Evolutionary conservation across 2,888 invertebrate genomes (phyloP), one percentile per base, ranked within the genome.

Genomic region (Cheilosia scutellata): DNA sequence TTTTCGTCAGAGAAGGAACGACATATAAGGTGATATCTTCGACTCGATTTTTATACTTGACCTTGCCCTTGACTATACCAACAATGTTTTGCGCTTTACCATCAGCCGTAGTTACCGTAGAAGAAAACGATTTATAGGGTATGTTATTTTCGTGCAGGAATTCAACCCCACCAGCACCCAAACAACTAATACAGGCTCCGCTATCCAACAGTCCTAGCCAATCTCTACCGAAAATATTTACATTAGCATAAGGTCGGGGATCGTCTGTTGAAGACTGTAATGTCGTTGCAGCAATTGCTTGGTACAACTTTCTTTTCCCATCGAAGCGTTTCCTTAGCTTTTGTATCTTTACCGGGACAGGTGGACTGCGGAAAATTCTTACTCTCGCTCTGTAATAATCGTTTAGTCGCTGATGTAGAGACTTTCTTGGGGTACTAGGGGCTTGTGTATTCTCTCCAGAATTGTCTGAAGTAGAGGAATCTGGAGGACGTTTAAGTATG

Each of bases 231-330:
- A 49, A 13, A 3, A 51, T 20, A 16, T n/a, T 33, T 16, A 66
- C 66, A 0, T 27, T 13, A 7, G 9, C 66, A 9, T 40, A 68
- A 2, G 66, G 55, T 2, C 25, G 49, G 0, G 49, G 49, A 49
- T 49, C 49, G 5, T 53, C 27, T 4, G 53, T 11, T 29, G 31
- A 55, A 42, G n/a, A 20, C 31, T 16, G 25, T 25, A 68, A 42
- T n/a, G 53, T 55, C n/a, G 68, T 55, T 16, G 42, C 9, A 13
- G 68, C 68, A 42, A 68, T 40, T 27, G 68, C 53, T 27, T 37
- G 42, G 20, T 68, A 27, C 40, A 42, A 16, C 31, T 55, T 16
- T n/a, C 20, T 53, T 40, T 53, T 66, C 27, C 7, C 40, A 13
- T 9, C 42, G 49, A 66, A 66, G 9, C 40, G 51, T 9, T 27